These are phyloP conservation scores for Clarias magur DNA, from an alignment of 2,113 vertebrate species.

Conservation along the genomic window DNA sequence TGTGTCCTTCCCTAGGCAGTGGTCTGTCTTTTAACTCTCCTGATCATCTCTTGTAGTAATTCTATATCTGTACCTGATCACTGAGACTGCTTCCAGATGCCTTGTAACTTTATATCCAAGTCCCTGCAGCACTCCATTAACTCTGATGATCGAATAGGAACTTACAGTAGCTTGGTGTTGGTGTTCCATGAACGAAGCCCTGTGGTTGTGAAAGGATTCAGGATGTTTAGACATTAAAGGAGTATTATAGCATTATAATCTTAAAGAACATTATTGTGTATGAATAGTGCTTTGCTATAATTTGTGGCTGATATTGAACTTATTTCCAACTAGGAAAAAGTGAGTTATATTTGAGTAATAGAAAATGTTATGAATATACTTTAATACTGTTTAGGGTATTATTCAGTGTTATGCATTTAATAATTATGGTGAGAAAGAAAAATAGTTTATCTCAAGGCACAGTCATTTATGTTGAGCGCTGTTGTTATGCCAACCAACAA, in stretches of 20 bases:
- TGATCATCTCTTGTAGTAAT: slow-evolving; percentile 28
- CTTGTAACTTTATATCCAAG: slow-evolving; percentile 37
- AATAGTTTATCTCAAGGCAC: background rate
- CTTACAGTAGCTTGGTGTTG: background rate
- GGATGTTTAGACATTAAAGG: background rate
- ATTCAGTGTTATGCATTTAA: background rate
- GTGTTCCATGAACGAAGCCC: background rate
- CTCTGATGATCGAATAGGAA: background rate
- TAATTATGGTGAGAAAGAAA: background rate
- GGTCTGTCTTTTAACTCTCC: background rate
- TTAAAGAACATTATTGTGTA: background rate
- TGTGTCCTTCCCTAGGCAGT: background rate
- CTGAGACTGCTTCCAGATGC: slow-evolving; percentile 20
- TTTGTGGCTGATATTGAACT: background rate
- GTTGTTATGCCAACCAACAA: slow-evolving; percentile 14
- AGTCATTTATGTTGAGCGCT: slow-evolving; percentile 11
- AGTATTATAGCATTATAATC: background rate
- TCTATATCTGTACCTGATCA: slow-evolving; percentile 10
- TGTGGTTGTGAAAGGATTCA: background rate
- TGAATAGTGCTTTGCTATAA: background rate
- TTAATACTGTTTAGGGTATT: background rate
- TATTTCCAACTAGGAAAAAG: background rate
- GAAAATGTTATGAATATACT: background rate
- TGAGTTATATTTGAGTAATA: background rate
- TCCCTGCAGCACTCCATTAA: slow-evolving; percentile 4